A percentile compares a stretch with the other conserved stretches of the same genome.
These are phyloP conservation scores for Osmerus mordax DNA, from an alignment of 2,113 vertebrate species.

Conservation along the genomic window DNA sequence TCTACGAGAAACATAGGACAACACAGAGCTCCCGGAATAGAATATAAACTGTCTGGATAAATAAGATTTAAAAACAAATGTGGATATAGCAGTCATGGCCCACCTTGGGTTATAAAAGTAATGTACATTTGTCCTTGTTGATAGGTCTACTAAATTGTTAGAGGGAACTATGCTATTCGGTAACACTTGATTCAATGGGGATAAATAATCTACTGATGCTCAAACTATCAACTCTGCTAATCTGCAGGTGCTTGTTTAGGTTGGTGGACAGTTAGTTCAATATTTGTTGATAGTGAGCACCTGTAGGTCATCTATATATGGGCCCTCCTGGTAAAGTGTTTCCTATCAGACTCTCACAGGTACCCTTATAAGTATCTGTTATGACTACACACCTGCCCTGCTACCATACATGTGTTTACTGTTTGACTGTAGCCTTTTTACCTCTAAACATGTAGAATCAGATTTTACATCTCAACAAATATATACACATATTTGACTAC, in stretches of 20 bases:
- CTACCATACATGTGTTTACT: conserved; percentile 46
- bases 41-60: conserved; percentile 34
- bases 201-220: too few species aligned
- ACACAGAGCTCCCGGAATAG: conserved; percentile 41
- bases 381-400: conserved; percentile 35
- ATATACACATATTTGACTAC: conserved; percentile 44
- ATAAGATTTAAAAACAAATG: conserved; percentile 31
- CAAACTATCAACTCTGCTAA: too few species aligned
- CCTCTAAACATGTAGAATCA: conserved; percentile 12
- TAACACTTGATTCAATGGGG: too few species aligned
- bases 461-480: conserved; percentile 44
- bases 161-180: conserved; percentile 26
- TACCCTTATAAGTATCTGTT: conserved; percentile 19
- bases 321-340: too few species aligned
- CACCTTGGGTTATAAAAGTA: conserved; percentile 23
- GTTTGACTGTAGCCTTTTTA: conserved; percentile 44
- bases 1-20: conserved; percentile 48
- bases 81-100: conserved; percentile 11
- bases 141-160: conserved; percentile 32
- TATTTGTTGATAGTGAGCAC: too few species aligned
- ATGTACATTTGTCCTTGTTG: conserved; percentile 37
- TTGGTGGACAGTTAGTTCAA: too few species aligned
- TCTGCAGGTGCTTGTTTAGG: too few species aligned
- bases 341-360: conserved; percentile 41
- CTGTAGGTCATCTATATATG: too few species aligned